A percentile compares a stretch with the other conserved stretches of the same genome.
Evolutionary conservation across 2,888 invertebrate species (phyloP).

Genomic region (Linnaemya tessellans): DNA sequence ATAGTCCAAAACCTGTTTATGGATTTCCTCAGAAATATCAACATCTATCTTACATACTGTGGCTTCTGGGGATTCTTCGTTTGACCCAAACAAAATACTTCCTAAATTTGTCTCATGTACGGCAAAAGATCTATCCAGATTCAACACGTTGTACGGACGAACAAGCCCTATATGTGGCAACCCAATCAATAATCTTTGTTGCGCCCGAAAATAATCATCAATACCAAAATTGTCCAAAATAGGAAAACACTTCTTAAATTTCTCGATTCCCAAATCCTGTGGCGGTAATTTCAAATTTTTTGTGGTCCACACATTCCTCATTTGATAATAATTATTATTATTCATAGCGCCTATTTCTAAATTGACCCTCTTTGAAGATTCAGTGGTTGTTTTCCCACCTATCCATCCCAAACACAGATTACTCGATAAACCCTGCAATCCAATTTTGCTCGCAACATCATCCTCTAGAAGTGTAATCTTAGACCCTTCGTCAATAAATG

Average conservation of each 20-base stretch:
- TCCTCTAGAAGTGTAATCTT: slow-evolving; percentile 60
- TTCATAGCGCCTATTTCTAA: slow-evolving; percentile 12
- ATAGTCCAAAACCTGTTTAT: slow-evolving; percentile 41
- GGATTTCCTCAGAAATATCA: slow-evolving; percentile 25
- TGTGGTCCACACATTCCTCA: slow-evolving; percentile 55
- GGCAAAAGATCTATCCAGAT: slow-evolving; percentile 35
- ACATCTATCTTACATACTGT: slow-evolving; percentile 22
- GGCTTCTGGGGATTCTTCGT: too few species aligned
- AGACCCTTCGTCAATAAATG: slow-evolving; percentile 67
- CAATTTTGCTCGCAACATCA: slow-evolving; percentile 37
- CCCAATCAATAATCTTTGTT: slow-evolving; percentile 31
- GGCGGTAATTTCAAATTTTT: slow-evolving; percentile 40
- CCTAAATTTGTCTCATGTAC: slow-evolving; percentile 18
- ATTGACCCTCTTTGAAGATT: slow-evolving; percentile 40
- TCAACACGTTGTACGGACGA: slow-evolving; percentile 20
- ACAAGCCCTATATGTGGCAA: slow-evolving; percentile 39
- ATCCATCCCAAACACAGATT: slow-evolving; percentile 40
- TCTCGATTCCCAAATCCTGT: slow-evolving; percentile 26
- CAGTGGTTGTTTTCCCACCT: slow-evolving; percentile 49
- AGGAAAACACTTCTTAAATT: slow-evolving; percentile 38
- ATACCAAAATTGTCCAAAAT: slow-evolving; percentile 13
- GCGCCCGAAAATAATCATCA: slow-evolving; percentile 16
- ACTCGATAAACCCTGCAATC: slow-evolving; percentile 48
- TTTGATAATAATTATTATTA: slow-evolving; percentile 13
- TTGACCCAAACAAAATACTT: slow-evolving; percentile 23